Base-by-base conservation (phyloP, 2,113 vertebrate genomes). In the Forbesichthys agassizii region DNA sequence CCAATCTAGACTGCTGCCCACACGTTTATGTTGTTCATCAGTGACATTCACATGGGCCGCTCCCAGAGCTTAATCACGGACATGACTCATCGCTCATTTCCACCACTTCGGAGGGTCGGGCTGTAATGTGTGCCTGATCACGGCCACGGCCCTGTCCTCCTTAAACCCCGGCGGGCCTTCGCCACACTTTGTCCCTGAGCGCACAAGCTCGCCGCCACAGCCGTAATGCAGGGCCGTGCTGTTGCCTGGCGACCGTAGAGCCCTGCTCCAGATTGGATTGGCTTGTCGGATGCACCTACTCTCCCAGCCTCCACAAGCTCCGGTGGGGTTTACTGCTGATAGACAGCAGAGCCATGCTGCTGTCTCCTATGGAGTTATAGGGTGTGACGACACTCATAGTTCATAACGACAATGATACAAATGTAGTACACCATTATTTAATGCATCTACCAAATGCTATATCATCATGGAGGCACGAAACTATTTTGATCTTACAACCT, bases 231-330 rank as follows among this genome's bases (percentile, higher is more conserved):
- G 77, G 77, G 65, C 55, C 69, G 81, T 84, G 85, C 75, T 75
- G 91, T 93, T 93, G 89, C 90, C 86, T 86, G 78, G 91, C 84
- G 78, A 93, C 90, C 62, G 53, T 77, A 81, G 80, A 85, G 84
- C 72, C 82, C 66, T 74, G 73, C 84, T 74, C 84, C 49, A 61
- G 89, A 86, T 85, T 80, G 74, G 82, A 89, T 86, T 80, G 83
- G 84, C 82, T 86, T 89, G 80, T 85, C 20, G 82, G 87, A 88
- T 83, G 81, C 84, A 91, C 81, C 81, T 81, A 80, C 75, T 79
- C 48, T 18, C 61, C 66, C 79, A 71, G 74, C 63, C 78, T 86
- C 79, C 80, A 81, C 85, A 69, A 71, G 84, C 82, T 85, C 36
- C 36, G 36, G 36, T 5, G 5, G 36, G 66, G 56, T 69, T 79